These are phyloP conservation scores for Strigamia crassipes DNA, from an alignment of 2,888 invertebrate species.

Conservation along the genomic window DNA sequence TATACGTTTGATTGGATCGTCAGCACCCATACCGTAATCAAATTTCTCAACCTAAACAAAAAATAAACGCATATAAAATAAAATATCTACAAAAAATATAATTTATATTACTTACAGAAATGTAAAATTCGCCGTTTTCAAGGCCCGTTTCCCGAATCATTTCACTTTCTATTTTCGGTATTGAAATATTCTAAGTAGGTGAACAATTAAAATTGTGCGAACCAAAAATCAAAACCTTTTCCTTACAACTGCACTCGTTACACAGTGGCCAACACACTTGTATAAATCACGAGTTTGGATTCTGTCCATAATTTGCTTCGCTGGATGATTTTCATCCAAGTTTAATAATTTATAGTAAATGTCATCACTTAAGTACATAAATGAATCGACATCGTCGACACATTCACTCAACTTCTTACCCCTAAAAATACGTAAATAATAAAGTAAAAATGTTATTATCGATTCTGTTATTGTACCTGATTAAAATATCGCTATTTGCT, in stretches of 20 bases:
- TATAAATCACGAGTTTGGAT: background rate
- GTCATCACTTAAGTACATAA: background rate
- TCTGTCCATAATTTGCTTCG: background rate
- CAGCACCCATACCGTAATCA: background rate
- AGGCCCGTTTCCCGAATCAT: background rate
- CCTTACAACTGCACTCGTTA: background rate
- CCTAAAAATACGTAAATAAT: background rate
- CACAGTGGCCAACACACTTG: background rate
- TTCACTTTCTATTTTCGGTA: background rate
- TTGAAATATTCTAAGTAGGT: background rate
- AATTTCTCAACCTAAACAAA: background rate
- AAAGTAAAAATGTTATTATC: constrained; percentile 41
- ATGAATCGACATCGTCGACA: background rate
- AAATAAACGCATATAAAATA: background rate
- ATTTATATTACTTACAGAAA: background rate
- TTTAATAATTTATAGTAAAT: background rate
- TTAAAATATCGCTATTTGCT: background rate
- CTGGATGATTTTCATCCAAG: background rate
- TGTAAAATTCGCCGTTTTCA: background rate
- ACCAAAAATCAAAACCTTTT: background rate
- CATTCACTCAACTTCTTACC: background rate
- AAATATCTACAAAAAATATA: background rate
- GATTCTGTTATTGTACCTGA: background rate
- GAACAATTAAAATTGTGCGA: background rate
- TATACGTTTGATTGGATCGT: background rate